Evolutionary conservation across 2,888 invertebrate species (phyloP), one percentile per base, ranked within the genome.

Genomic region (Caenorhabditis drosophilae): DNA sequence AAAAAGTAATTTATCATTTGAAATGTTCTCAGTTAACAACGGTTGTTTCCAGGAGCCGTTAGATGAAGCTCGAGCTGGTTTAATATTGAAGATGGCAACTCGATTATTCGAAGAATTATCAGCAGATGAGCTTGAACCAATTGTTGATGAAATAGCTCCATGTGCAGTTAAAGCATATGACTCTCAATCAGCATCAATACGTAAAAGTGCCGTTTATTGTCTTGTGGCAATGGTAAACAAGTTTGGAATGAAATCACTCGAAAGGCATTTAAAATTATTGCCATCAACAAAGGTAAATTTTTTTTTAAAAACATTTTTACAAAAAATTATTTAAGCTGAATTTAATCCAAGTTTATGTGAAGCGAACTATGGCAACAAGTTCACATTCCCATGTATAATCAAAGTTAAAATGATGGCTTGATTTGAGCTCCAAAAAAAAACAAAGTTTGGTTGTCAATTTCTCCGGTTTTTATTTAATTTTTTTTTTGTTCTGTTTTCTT

Each of bases 181-280:
- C 15, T 59, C 66, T 3, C 51, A 48, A 15, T 52, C 66, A 16
- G 55, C 59, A 0, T 22, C 41, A 2, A 59, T 66, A 23, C 59
- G 66, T 16, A 66, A 66, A 49, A 48, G 54, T 3, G 50, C 66
- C 18, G 66, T 66, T 4, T 66, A 59, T 36, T 66, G 66, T 23
- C 34, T 66, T 23, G 66, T 66, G 7, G 51, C 66, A 15, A 66
- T 66, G 66, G 59, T 66, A 23, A 66, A 66, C 35, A 66, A 56
- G 41, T 16, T 66, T 23, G 66, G 66, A 55, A 59, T 45, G 48
- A 38, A 46, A 11, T 7, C 26, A 1, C 55, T 66, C 59, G 47
- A 66, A 18, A 41, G 47, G 15, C 49, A 64, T 22, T 26, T 64
- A 20, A 38, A 45, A 27, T 20, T 26, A 20, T 40, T 64, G 2